Base-by-base conservation (phyloP, 2,113 vertebrate species). In the Nettapus auritus region DNA sequence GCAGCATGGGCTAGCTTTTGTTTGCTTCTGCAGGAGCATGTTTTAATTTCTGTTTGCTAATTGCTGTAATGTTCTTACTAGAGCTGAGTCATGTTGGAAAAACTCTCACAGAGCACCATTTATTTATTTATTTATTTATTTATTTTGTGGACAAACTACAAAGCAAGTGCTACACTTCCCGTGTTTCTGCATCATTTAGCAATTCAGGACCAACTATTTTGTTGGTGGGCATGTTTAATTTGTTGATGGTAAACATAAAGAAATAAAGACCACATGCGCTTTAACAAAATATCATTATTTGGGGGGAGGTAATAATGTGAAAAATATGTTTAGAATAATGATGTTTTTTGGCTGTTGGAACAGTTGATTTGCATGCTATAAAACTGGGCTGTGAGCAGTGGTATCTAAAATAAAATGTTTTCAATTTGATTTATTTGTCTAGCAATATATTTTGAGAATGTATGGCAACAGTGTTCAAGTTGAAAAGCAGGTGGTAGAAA, bases 61-160 rank as follows among this genome's bases (percentile, higher is more conserved):
- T 91, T 87, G 88, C 86, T 73, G 75, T 90, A 75, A 88, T n/a
- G 78, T 69, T 90, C 59, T 83, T 44, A 36, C 53, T 86, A 60
- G 67, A 86, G 85, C 90, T 84, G 82, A 95, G 87, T 94, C 67
- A 92, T 60, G 82, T 33, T 80, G 46, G 46, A 63, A 92, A 76
- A 90, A 34, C 53, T 69, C 71, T 31, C 17, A 4, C 31, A 75
- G 9, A 36, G 28, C 42, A 82, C 57, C 56, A 34, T 4, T 76
- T 48, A 62, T 60, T 55, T 63, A 38, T 38, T 8, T 38, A 38
- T 38, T 8, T 38, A 38, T 38, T 38, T 38, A 69, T 53, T 4
- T 60, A n/a, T 40, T 73, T 48, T 46, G 55, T 81, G 75, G 34
- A 74, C 94, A 48, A 86, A 6, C 20, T 9, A 33, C 6, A 23